A percentile compares a stretch with the other conserved stretches of the same genome.
Evolutionary conservation across 2,888 invertebrate species (phyloP).

Genomic region (Ptychoptera contaminata): DNA sequence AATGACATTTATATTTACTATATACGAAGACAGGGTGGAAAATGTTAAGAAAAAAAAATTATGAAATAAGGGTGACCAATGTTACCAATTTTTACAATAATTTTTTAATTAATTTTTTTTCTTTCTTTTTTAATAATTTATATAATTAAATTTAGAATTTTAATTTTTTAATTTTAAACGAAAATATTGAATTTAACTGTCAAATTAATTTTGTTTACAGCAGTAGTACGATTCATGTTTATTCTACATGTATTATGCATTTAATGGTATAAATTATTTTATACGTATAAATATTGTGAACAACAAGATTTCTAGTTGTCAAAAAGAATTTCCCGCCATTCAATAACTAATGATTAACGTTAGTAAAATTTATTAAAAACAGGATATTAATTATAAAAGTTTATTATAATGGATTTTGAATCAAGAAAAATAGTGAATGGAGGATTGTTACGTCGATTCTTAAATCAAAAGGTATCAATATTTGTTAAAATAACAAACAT

Average conservation of each 20-base stretch:
- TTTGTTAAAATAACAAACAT: not conserved
- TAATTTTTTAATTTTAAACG: too few species aligned
- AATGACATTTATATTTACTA: too few species aligned
- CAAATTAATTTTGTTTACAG: not conserved
- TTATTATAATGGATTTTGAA: not conserved
- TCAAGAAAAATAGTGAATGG: constrained; percentile 1
- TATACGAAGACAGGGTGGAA: too few species aligned
- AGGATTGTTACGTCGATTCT: not conserved
- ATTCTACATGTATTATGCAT: not conserved
- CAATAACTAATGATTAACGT: not conserved
- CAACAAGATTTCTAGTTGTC: not conserved
- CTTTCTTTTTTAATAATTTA: too few species aligned
- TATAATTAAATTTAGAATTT: too few species aligned
- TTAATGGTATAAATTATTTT: too few species aligned
- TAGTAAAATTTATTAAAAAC: not conserved
- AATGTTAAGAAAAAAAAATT: too few species aligned
- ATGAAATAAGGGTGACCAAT: not conserved
- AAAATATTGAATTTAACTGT: not conserved
- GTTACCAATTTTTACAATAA: not conserved
- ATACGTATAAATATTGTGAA: not conserved
- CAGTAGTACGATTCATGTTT: not conserved
- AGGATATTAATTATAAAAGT: not conserved
- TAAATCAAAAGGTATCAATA: constrained; percentile 1
- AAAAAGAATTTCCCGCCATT: constrained; percentile 1
- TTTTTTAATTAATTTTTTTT: too few species aligned